Base-by-base conservation (phyloP, 2,797 vertebrate species). In the Natrix natrix region DNA sequence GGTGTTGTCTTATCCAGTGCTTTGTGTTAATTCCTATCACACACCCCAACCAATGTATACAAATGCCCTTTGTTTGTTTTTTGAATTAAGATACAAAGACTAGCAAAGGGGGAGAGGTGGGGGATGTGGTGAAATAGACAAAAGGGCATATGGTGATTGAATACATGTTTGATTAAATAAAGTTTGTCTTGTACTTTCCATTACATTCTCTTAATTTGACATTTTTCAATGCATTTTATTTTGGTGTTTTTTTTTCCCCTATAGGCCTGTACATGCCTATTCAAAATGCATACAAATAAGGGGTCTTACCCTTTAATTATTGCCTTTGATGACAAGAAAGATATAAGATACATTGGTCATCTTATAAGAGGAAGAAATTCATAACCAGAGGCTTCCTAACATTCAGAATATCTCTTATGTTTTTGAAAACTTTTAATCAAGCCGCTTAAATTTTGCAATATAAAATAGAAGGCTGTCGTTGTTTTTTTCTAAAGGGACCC, bases 301-400 rank as follows among this genome's bases (percentile, higher is more conserved):
- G n/a, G n/a, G n/a, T n/a, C n/a, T n/a, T n/a, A n/a, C n/a, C n/a
- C n/a, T n/a, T n/a, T n/a, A n/a, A n/a, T n/a, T 37, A 37, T 37
- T 37, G 32, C 32, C 8, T 93, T 60, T 78, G 24, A 52, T 14
- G 91, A 10, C 24, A 10, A 87, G 8, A 57, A 5, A 92, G 6
- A 90, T 91, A 61, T 89, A 87, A 94, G 57, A 88, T 88, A 91
- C 8, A 0, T 14, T 93, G 89, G 28, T 74, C 91, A 86, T 7
- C 0, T 90, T 43, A 59, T 66, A 63, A 94, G 8, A 88, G 54
- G 43, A 87, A 86, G 57, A 92, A 92, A 95, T 78, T 96, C n/a
- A 90, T 87, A 95, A 90, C 48, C 88, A 90, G n/a, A 63, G 54
- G 95, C 26, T 4, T 91, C 88, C 32, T 93, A 43, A 95, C 3